Evolutionary conservation across 1,140 invertebrate genomes (phyloP).

Genomic region (Sarcophaga peregrina): DNA sequence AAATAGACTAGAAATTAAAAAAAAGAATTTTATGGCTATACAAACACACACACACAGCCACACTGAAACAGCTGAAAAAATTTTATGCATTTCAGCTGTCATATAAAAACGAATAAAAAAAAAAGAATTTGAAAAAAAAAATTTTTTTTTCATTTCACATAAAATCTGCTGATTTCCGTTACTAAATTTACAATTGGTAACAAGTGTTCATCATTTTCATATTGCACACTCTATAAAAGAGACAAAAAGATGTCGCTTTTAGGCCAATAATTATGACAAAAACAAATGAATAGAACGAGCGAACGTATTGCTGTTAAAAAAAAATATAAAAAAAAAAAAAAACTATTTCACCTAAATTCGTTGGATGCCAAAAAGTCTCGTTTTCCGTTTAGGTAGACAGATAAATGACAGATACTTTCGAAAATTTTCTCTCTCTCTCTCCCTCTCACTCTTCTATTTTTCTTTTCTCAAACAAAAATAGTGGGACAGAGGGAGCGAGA

Average conservation of each 20-base stretch:
- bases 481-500: too few relatives aligned
- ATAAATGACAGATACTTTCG: conserved; percentile 29
- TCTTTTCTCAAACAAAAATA: not conserved
- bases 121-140: not conserved
- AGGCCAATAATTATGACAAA: not conserved
- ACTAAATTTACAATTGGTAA: not conserved
- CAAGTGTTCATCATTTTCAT: conserved; percentile 6
- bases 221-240: too few relatives aligned
- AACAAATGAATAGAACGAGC: not conserved
- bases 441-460: not conserved
- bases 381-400: conserved; percentile 29
- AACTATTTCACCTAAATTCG: conserved; percentile 28
- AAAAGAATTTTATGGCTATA: not conserved
- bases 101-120: too few relatives aligned
- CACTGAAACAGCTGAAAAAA: not conserved
- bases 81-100: not conserved
- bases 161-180: not conserved
- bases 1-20: not conserved
- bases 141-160: not conserved
- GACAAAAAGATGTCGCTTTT: not conserved
- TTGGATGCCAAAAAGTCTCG: conserved; percentile 37
- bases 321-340: not conserved
- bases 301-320: not conserved
- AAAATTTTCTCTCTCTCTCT: not conserved
- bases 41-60: not conserved